Evolutionary conservation across 2,888 invertebrate species (phyloP), one percentile per base, ranked within the genome.

Genomic region (Cephonodes hylas): DNA sequence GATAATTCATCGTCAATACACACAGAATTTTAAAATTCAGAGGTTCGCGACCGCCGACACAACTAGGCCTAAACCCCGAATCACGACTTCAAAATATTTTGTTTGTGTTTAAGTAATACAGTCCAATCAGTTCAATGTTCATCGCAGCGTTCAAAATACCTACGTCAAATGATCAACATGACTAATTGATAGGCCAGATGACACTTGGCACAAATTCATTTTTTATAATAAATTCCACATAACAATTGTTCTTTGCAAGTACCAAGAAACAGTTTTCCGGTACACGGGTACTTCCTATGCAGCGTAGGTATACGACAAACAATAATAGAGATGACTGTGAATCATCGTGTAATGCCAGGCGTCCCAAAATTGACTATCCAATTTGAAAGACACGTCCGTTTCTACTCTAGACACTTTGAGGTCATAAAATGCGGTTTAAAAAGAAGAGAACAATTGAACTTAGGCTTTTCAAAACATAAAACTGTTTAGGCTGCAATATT

Each of bases 231-330:
- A 27, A 38, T 48, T 31, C 22, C 20, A 20, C 31, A 42, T 57
- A 56, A 53, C 44, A 57, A 56, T 34, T 45, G 27, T 56, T n/a
- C 15, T 27, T 42, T 56, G 20, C 25, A n/a, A 34, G n/a, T 60
- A 53, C 53, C 25, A 25, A 42, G 60, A 60, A 60, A 48, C 42
- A 42, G 45, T 60, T 60, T 60, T 60, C 48, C 60, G 42, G 53
- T 8, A 53, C 20, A 20, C 27, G 10, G 46, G 48, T 38, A 48
- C 38, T 42, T 53, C 48, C 60, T 38, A 57, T 8, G 13, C 22
- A 15, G 23, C 42, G 20, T 60, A 59, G 46, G 59, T 59, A 59
- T 38, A 15, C 46, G 34, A 48, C 10, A 22, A 60, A 53, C 20
- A 60, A 53, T 42, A 27, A 60, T 42, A 18, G 27, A 53, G 25